A percentile compares a stretch with the other conserved stretches of the same genome.
Evolutionary conservation across 2,888 invertebrate genomes (phyloP).

Genomic region (Nomada fabriciana): DNA sequence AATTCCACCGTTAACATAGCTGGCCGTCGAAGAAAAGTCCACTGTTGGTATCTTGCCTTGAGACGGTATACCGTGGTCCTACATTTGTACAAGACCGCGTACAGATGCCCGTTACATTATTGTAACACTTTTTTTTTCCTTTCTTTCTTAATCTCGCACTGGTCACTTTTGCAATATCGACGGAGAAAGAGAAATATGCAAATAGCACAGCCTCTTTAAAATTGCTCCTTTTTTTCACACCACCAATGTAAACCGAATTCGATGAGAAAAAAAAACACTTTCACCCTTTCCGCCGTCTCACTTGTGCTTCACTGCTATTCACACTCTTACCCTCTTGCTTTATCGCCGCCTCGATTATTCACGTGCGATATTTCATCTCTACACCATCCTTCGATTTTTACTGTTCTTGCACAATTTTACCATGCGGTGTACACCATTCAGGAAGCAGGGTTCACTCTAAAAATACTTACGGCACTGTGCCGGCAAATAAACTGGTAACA

Average conservation of each 20-base stretch:
- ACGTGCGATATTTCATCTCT: slow-evolving; percentile 5
- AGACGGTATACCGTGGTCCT: slow-evolving; percentile 57
- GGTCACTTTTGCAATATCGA: slow-evolving; percentile 26
- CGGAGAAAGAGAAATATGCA: not conserved
- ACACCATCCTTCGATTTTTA: slow-evolving; percentile 20
- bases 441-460: slow-evolving; percentile 1
- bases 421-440: not conserved
- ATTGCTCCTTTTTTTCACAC: slow-evolving; percentile 3
- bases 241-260: slow-evolving; percentile 32
- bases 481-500: slow-evolving; percentile 36
- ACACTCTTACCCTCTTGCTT: slow-evolving; percentile 36
- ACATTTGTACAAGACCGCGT: slow-evolving; percentile 58
- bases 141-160: slow-evolving; percentile 43
- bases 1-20: slow-evolving; percentile 85
- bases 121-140: slow-evolving; percentile 44
- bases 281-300: slow-evolving; percentile 47
- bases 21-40: slow-evolving; percentile 67
- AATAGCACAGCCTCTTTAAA: slow-evolving; percentile 25
- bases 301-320: slow-evolving; percentile 44
- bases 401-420: slow-evolving; percentile 13
- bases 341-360: slow-evolving; percentile 15
- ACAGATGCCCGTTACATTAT: slow-evolving; percentile 57
- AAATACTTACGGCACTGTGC: slow-evolving; percentile 37
- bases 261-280: slow-evolving; percentile 31
- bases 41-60: slow-evolving; percentile 61